Evolutionary conservation across 30 jellyfish, hydroid and myxozoan species (phyloP), one percentile per base, ranked within the genome.

Genomic region (Turritopsis dohrnii): DNA sequence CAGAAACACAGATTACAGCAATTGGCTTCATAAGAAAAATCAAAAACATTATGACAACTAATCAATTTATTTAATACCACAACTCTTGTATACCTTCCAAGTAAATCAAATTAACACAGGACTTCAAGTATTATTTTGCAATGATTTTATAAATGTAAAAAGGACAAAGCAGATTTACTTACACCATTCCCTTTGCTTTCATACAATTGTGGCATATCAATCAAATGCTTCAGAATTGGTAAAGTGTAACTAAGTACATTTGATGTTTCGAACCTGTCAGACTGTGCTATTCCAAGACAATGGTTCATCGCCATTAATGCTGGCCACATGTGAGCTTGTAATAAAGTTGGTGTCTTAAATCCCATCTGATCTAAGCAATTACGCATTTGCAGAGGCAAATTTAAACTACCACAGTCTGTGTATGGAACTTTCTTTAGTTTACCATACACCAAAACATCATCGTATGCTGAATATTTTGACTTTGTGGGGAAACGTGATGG

Each of bases 171-270:
- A n/a, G 16, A 7, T 69, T n/a, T 21, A 91, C 97, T 52, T 81
- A 92, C 98, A 90, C 98, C 98, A 66, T 84, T 84, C 80, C 95
- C 96, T 21, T 81, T 84, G 16, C 96, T 95, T 1, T 84, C 80
- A 71, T 54, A 65, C 72, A 54, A 52, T 72, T 87, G 79, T 1
- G 52, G n/a, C 21, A 66, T 71, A 18, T 83, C 87, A 29, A 87
- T 79, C 73, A 92, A 28, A 41, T 84, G 83, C 88, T 52, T 81
- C 69, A 84, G 26, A 23, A 92, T 69, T 52, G 98, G 98, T 84
- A 92, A 52, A 60, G 87, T 60, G 60, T 88, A 92, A 18, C 82
- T 89, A 1, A 92, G 54, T 74, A 75, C 88, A 28, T 83, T 88
- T 65, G 89, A 71, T 20, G 31, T 31, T 18, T 71, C n/a, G 17